Base-by-base conservation (phyloP, 2,888 invertebrate genomes). In the Cephus nigrinus region DNA sequence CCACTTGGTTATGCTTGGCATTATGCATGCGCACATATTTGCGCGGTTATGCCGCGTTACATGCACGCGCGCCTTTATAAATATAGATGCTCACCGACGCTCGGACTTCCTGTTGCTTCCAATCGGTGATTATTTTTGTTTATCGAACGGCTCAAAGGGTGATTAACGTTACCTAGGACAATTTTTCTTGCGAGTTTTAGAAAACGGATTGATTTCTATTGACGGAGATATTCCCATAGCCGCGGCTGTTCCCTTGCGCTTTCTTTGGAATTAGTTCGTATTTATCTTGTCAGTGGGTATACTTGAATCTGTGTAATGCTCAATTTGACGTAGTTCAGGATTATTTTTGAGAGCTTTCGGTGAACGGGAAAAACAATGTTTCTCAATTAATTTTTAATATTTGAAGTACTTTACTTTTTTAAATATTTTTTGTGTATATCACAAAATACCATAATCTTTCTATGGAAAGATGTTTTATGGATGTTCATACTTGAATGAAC, bases 1-100 rank as follows among this genome's bases (percentile, higher is more conserved):
- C 85, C 83, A 84, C 85, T 87, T 84, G 87, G 86, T 89, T 90
- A 89, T 89, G 88, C 87, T 83, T 84, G 83, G 83, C 80, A 87
- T 88, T 89, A 89, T 89, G 86, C 83, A 88, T 85, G 85, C 85
- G 85, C 85, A 80, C 83, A 85, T 83, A 87, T 88, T 84, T 83
- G 80, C 82, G 31, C 71, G 33, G 71, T 71, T 71, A 33, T 71
- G 71, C 33, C 71, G 71, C 33, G 33, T 71, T 33, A 32, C 71
- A 33, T 33, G 71, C 31, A 33, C 33, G 33, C 33, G 33, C 71
- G 32, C 31, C 32, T 71, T 32, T 33, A 71, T 71, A 71, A 32
- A 33, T 71, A 71, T 71, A 71, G 31, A 71, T 33, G 71, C 71
- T 33, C 71, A 71, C 31, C 15, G 74, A 12, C 30, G 74, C 33